Conservation (phyloP, 2,113 vertebrate genomes). For the Aspiorhynchus laticeps region DNA sequence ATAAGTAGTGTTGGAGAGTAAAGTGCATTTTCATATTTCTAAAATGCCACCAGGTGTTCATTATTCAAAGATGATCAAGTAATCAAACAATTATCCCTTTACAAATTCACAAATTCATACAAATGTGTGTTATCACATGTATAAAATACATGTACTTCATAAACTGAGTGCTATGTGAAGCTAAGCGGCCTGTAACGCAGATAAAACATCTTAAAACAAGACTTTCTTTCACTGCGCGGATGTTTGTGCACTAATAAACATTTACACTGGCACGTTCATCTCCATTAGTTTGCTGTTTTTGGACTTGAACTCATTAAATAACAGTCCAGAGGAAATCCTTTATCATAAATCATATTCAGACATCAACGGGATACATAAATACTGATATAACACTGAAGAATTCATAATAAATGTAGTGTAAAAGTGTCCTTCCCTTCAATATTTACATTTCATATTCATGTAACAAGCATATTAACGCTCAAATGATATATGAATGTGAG, state of each 20-base stretch:
- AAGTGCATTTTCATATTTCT: slow-evolving; percentile 15
- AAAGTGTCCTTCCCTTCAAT: neutral
- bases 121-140: neutral
- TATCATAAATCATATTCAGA: neutral
- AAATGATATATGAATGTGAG: neutral
- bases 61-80: neutral
- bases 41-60: neutral
- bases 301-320: neutral
- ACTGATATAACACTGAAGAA: slow-evolving; percentile 28
- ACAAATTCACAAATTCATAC: neutral
- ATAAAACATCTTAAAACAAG: neutral
- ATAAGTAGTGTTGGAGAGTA: neutral
- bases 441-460: neutral
- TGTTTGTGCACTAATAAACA: neutral
- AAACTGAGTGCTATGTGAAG: neutral
- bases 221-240: neutral
- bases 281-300: neutral
- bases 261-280: neutral
- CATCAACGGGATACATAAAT: neutral
- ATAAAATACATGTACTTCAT: neutral
- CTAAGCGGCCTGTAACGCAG: neutral
- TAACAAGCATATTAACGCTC: neutral
- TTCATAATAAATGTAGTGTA: neutral
- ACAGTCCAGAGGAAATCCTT: neutral
- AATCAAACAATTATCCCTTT: neutral